A percentile compares a stretch with the other conserved stretches of the same genome.
phyloP scores from a whole-genome alignment of 2,113 vertebrate genomes.

The Megaceryle torquata region DNA sequence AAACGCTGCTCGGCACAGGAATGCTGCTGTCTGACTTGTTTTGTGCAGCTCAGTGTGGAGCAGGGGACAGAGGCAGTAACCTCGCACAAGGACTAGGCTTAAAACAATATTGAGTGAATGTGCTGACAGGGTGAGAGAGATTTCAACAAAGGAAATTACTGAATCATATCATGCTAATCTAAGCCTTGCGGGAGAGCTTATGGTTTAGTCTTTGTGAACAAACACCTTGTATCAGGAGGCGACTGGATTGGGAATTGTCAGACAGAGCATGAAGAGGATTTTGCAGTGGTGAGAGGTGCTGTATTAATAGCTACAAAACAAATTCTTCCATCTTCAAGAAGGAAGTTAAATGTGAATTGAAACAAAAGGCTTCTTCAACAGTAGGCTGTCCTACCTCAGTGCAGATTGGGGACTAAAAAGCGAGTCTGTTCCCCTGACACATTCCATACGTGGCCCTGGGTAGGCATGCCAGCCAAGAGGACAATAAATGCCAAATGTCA shows the following conservation, averaged over 20 bases:
- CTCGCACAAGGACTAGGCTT: not conserved
- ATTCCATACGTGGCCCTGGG: not conserved
- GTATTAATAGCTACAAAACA: not conserved
- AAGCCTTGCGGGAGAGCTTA: not conserved
- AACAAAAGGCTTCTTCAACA: not conserved
- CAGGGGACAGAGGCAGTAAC: not conserved
- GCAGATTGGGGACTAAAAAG: not conserved
- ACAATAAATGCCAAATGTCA: slow-evolving; percentile 54
- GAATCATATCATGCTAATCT: not conserved
- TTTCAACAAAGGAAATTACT: slow-evolving; percentile 15
- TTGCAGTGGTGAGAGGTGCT: not conserved
- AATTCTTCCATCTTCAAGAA: not conserved
- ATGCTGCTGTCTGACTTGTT: not conserved
- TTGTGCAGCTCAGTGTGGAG: not conserved
- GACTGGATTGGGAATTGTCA: not conserved
- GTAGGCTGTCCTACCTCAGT: not conserved
- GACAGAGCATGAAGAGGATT: not conserved
- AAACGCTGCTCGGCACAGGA: not conserved
- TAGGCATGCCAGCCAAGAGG: slow-evolving; percentile 14
- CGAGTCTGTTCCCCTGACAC: slow-evolving; percentile 1
- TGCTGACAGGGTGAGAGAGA: slow-evolving; percentile 6
- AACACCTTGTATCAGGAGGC: not conserved
- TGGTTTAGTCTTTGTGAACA: not conserved
- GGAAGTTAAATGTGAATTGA: not conserved
- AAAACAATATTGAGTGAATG: not conserved